Percentiles rank a stretch among this genome's conserved stretches.
phyloP scores from a whole-genome alignment of 2,797 vertebrate species.

The Trachops cirrhosus region DNA sequence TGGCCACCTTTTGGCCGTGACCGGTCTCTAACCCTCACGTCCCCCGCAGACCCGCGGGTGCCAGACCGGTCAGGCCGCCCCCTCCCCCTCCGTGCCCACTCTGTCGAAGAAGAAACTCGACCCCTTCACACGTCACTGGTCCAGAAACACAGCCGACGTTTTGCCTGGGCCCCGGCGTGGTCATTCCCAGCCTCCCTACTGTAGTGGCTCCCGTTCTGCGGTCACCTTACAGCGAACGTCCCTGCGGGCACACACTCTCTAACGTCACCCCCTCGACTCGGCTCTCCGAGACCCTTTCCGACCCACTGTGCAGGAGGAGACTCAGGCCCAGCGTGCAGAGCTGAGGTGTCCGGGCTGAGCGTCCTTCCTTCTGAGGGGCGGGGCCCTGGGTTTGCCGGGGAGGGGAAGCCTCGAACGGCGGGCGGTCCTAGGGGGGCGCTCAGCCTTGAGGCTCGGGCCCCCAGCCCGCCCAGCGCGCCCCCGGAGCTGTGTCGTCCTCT shows the following conservation, averaged over 20 bases:
- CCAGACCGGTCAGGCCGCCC: no score
- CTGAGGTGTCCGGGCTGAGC: background rate
- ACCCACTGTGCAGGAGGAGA: background rate
- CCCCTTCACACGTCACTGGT: background rate
- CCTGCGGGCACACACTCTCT: rapidly evolving
- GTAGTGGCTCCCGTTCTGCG: rapidly evolving
- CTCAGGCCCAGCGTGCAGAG: background rate
- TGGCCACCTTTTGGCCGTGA: background rate
- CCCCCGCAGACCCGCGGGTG: background rate
- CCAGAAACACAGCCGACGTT: background rate
- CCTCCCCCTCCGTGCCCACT: background rate
- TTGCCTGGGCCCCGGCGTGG: rapidly evolving
- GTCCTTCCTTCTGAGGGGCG: rapidly evolving
- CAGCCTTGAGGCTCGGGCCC: background rate
- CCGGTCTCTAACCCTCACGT: background rate
- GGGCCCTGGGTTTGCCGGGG: background rate
- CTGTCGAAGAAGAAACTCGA: background rate
- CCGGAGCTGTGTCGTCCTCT: no score
- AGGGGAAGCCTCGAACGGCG: background rate
- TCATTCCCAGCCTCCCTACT: rapidly evolving
- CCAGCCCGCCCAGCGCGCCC: rapidly evolving
- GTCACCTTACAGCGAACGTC: rapidly evolving
- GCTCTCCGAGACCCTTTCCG: rapidly evolving
- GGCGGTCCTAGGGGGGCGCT: rapidly evolving
- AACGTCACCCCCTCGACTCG: rapidly evolving